Conservation (phyloP, 2,888 invertebrate genomes). For the Stramonita haemastoma region DNA sequence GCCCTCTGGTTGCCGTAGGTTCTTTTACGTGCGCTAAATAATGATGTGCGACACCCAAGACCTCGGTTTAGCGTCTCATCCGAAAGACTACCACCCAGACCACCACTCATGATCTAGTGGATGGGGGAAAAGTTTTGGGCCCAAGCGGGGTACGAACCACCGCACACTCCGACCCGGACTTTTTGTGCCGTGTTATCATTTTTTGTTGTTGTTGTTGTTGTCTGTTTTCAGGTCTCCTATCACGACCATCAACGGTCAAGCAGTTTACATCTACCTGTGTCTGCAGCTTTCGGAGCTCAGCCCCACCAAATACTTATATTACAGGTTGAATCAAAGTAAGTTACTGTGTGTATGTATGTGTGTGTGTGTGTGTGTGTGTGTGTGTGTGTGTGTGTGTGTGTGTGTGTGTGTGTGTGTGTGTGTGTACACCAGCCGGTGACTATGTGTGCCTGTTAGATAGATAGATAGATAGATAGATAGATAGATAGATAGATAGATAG, state of each 20-base stretch:
- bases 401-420: neutral
- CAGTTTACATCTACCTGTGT: constrained; percentile 41
- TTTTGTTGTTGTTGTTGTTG: neutral
- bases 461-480: no score
- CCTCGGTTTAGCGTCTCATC: no score
- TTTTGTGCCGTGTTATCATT: no score
- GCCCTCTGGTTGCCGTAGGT: no score
- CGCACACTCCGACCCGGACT: no score
- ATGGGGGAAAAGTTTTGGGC: no score
- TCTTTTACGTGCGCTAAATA: no score
- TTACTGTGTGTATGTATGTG: neutral
- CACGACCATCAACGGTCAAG: neutral
- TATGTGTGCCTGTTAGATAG: neutral
- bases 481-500: no score
- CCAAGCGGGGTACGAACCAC: no score
- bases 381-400: neutral
- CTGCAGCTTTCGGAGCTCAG: constrained; percentile 33
- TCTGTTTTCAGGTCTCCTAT: neutral
- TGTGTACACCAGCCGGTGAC: neutral
- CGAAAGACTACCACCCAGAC: no score
- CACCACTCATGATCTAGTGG: no score
- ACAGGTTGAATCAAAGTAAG: neutral
- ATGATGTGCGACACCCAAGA: no score
- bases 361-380: constrained; percentile 10
- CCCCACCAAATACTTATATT: constrained; percentile 36